Conservation (phyloP, 1,140 invertebrate species). For the Pachypeltis micranthus region DNA sequence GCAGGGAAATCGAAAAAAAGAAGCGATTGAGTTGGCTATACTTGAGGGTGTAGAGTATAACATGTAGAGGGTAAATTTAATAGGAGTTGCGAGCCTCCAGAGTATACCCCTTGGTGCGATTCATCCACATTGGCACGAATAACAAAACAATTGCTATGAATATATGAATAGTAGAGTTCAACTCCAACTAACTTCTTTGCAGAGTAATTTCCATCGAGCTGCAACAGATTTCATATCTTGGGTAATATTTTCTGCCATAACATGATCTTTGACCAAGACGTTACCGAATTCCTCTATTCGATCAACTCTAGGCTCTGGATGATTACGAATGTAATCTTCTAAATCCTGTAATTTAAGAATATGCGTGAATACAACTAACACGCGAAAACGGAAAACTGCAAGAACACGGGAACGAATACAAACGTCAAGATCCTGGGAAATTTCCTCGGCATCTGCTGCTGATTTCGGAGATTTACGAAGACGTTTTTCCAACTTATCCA, state of each 20-base stretch:
- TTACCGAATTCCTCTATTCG: constrained; percentile 65
- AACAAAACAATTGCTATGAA: no score
- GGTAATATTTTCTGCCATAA: constrained; percentile 59
- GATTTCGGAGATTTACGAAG: constrained; percentile 54
- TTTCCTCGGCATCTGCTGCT: constrained; percentile 86
- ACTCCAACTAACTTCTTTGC: constrained; percentile 51
- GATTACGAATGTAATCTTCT: constrained; percentile 71
- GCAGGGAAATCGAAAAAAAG: no score
- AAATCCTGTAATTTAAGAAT: constrained; percentile 62
- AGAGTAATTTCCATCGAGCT: constrained; percentile 52
- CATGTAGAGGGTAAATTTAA: no score
- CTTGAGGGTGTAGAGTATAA: no score
- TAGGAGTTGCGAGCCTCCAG: no score
- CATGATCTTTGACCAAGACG: constrained; percentile 57
- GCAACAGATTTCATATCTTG: constrained; percentile 55
- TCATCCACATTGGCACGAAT: no score
- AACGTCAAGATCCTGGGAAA: constrained; percentile 78
- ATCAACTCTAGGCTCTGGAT: constrained; percentile 54
- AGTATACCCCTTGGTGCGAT: no score
- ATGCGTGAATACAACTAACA: constrained; percentile 5
- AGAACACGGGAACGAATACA: background rate
- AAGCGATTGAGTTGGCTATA: no score
- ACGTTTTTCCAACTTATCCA: constrained; percentile 69
- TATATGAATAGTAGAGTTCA: no score
- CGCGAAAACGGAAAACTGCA: background rate